These are phyloP conservation scores for Calliphora vicina DNA, from an alignment of 1,140 invertebrate genomes.

Conservation along the genomic window DNA sequence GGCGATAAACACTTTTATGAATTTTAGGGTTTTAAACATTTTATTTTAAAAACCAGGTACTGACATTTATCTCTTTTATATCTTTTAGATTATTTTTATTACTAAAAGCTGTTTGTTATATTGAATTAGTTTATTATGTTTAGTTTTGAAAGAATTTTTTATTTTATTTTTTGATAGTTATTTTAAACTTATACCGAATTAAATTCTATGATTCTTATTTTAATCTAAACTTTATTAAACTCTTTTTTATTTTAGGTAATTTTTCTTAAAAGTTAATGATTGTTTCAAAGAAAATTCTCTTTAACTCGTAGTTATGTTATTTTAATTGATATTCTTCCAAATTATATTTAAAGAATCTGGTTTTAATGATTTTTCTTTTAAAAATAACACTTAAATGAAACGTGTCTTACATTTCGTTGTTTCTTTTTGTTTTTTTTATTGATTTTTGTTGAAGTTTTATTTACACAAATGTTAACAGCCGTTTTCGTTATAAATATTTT, in stretches of 20 bases:
- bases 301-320: not conserved
- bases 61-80: not conserved
- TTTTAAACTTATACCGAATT: not conserved
- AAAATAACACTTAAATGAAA: no score
- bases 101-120: no score
- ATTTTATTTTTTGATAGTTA: no score
- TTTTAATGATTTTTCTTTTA: no score
- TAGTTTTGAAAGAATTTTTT: not conserved
- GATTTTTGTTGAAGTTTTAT: not conserved
- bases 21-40: not conserved
- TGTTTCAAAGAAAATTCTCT: not conserved
- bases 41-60: not conserved
- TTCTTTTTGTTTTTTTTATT: conserved; percentile 13
- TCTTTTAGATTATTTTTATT: not conserved
- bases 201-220: not conserved
- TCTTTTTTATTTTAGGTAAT: not conserved
- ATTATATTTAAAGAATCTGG: no score
- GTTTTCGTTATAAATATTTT: no score
- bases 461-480: conserved; percentile 20
- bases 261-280: no score
- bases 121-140: no score
- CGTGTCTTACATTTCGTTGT: not conserved
- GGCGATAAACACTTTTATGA: no score
- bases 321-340: no score
- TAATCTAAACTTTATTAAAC: not conserved